Evolutionary conservation across 1,140 invertebrate species (phyloP), one percentile per base, ranked within the genome.

Genomic region (Panagrolaimus sp.): DNA sequence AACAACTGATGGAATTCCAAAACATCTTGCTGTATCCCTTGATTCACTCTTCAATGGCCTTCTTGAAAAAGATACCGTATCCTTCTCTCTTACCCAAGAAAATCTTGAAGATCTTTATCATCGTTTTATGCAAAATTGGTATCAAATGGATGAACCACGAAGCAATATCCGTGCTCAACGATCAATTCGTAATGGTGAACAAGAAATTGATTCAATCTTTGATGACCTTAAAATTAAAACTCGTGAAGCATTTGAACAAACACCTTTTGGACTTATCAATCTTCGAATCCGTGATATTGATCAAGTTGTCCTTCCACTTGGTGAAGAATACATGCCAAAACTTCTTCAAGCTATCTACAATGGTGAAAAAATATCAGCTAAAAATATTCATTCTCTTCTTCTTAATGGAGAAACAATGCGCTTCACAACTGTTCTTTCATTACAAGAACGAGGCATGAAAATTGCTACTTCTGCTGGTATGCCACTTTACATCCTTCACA

Each of bases 401-500:
- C 63, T 44, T 46, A 63, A 73, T 20, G 63, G 64, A 38, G 31
- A 25, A 9, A 47, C 48, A 27, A 71, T 71, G 63, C 38, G 53
- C 44, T 31, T 48, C 53, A 38, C 46, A 61, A 61, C 46, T 44
- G 72, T 69, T 38, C 42, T 64, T 25, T 71, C 72, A 63, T 25
- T 76, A 57, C 66, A 77, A 72, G 78, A 80, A 53, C 66, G 48
- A 38, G 46, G 62, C 46, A 65, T 70, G 67, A 68, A 57, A 27
- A 66, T 79, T n/a, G 74, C 78, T 14, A 78, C 78, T n/a, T 42
- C 72, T 25, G 65, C 71, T 42, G 78, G 78, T 71, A 27, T 78
- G 43, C 76, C 78, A 27, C 66, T 79, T 48, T 23, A 65, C 31
- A 67, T 76, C 48, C 23, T 45, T 9, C 48, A 71, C 63, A 67